Evolutionary conservation across 2,888 invertebrate species (phyloP), one percentile per base, ranked within the genome.

Genomic region (Agrochola macilenta): DNA sequence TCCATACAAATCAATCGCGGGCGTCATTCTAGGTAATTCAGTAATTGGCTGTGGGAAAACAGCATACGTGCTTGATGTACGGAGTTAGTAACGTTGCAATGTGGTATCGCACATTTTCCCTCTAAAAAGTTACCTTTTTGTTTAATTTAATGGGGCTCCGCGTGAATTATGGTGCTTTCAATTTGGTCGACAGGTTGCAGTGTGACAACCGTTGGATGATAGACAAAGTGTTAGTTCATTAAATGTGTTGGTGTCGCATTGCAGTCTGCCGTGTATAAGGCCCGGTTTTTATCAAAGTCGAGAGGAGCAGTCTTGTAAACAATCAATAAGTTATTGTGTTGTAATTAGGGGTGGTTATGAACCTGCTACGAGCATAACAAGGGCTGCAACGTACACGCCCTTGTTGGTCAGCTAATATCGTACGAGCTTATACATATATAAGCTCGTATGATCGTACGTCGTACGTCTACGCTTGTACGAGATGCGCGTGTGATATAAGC

Each of bases 161-260:
- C 43, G 77, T 79, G 63, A 82, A 79, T 81, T 75, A 81, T 35
- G 17, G 23, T 26, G 14, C 35, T 58, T 65, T 17, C 3, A n/a
- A 58, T n/a, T 23, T 39, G 20, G 5, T 17, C 17, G 43, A 58
- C 68, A 76, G 57, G 23, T 64, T 82, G 82, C 77, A 79, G 7
- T 43, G 57, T 43, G 57, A 69, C 60, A 46, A 26, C 43, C 17
- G 14, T 43, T 81, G 39, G 9, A 46, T 17, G 12, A 23, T 43
- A 20, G 39, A 63, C n/a, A 5, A 35, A 17, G 20, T 43, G 64
- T 81, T 74, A 73, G 12, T 23, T 52, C 0, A 23, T 49, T 63
- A 30, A 43, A 57, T 26, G n/a, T 73, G 30, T 64, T 81, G 8
- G 39, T 43, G 43, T 81, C 76, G 43, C 82, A 82, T 52, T 81